Evolutionary conservation across 2,797 vertebrate species (phyloP).

Genomic region (Micropoecilia bifurca): DNA sequence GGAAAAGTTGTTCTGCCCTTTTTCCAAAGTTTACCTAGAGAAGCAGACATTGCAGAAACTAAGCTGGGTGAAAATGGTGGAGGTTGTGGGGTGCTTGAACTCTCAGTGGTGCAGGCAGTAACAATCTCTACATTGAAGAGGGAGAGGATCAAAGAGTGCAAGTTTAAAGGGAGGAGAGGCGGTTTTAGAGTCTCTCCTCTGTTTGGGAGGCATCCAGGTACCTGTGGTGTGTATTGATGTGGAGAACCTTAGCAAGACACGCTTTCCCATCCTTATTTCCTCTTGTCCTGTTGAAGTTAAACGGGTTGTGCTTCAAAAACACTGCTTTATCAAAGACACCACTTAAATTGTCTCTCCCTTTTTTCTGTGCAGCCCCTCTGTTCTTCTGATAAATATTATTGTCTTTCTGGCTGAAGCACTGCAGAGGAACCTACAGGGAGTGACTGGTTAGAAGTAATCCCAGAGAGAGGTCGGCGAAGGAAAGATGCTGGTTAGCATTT

Average conservation of each 20-base stretch:
- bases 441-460: conserved; percentile 80
- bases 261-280: conserved; percentile 77
- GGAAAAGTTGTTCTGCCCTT: conserved; percentile 64
- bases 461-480: conserved; percentile 72
- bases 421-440: conserved; percentile 72
- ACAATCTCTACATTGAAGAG: conserved; percentile 79
- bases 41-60: conserved; percentile 59
- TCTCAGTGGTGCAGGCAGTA: conserved; percentile 74
- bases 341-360: conserved; percentile 77
- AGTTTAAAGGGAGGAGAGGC: conserved; percentile 76
- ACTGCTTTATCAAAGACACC: conserved; percentile 80
- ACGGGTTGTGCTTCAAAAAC: conserved; percentile 78
- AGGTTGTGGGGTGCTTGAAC: conserved; percentile 74
- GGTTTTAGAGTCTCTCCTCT: conserved; percentile 73
- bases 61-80: conserved; percentile 59
- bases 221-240: conserved; percentile 78
- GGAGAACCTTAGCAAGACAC: conserved; percentile 72
- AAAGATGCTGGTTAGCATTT: conserved; percentile 77
- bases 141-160: conserved; percentile 79
- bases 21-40: conserved; percentile 74
- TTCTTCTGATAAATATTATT: conserved; percentile 78
- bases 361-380: conserved; percentile 59
- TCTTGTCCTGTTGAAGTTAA: conserved; percentile 81
- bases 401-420: conserved; percentile 69
- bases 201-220: conserved; percentile 81